Evolutionary conservation across 2,113 vertebrate species (phyloP).

Genomic region (Pholis gunnellus): DNA sequence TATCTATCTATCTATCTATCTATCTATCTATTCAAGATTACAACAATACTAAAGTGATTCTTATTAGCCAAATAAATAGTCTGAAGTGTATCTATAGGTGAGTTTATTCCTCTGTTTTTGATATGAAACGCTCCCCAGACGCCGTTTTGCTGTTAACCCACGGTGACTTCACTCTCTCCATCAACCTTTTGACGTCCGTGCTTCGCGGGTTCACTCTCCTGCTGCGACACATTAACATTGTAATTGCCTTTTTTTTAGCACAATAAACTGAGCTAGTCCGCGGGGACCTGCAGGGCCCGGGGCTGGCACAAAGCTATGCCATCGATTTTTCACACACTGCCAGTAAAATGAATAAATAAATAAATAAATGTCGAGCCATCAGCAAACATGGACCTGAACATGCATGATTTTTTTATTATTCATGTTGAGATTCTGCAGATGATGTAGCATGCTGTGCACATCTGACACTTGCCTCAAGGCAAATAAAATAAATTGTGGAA

Average conservation of each 20-base stretch:
- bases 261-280: conserved; percentile 71
- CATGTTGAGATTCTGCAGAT: conserved; percentile 29
- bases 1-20: conserved; percentile 10
- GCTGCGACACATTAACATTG: conserved; percentile 93
- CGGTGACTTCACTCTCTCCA: conserved; percentile 79
- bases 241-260: conserved; percentile 92
- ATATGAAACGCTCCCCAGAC: conserved; percentile 80
- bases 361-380: conserved; percentile 41
- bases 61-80: not conserved
- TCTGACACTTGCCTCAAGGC: conserved; percentile 42
- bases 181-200: conserved; percentile 56
- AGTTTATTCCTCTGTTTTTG: conserved; percentile 41
- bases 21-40: not conserved
- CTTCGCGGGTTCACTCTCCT: conserved; percentile 65
- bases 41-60: not conserved
- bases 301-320: conserved; percentile 77
- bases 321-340: conserved; percentile 85
- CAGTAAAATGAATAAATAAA: conserved; percentile 53
- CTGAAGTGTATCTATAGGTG: not conserved
- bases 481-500: not conserved
- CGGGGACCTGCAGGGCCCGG: conserved; percentile 71
- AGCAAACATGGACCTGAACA: conserved; percentile 62
- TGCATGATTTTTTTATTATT: conserved; percentile 33
- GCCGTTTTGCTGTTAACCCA: conserved; percentile 84
- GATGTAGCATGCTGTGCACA: conserved; percentile 37